Percentiles rank a stretch among this genome's conserved stretches.
phyloP scores from a whole-genome alignment of 1,140 invertebrate species.

The Atopsyche davidsoni region DNA sequence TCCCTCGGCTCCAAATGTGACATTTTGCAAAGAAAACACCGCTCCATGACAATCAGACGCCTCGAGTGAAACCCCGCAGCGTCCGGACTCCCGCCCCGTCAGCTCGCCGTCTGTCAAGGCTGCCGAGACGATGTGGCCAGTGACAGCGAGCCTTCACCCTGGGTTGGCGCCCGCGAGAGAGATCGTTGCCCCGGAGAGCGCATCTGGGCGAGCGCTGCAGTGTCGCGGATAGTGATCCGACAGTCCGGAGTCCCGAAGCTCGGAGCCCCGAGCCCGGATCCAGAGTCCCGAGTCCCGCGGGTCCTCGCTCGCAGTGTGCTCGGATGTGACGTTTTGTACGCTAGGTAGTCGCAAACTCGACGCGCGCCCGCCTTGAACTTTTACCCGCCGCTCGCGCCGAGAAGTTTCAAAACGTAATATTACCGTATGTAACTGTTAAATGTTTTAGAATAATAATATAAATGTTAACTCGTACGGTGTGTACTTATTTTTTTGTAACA shows the following conservation, averaged over 20 bases:
- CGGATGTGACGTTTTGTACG: no score
- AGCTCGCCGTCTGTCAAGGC: background rate
- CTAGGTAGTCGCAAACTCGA: no score
- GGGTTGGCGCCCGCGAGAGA: conserved; percentile 12
- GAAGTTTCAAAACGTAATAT: background rate
- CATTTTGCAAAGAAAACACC: conserved; percentile 14
- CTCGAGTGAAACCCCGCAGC: conserved; percentile 10
- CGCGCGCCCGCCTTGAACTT: no score
- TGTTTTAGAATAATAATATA: conserved; percentile 14
- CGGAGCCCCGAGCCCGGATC: no score
- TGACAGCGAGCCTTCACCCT: conserved; percentile 17
- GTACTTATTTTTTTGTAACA: conserved; percentile 24
- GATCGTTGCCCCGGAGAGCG: conserved; percentile 18
- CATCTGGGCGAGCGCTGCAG: conserved; percentile 2
- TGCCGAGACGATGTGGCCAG: conserved; percentile 9
- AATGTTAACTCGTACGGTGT: conserved; percentile 17
- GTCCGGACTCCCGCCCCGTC: background rate
- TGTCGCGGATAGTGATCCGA: no score
- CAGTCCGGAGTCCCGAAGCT: no score
- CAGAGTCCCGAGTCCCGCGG: no score
- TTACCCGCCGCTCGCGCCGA: background rate
- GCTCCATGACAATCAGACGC: conserved; percentile 4
- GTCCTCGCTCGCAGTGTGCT: no score
- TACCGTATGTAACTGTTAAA: conserved; percentile 13
- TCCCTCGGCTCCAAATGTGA: conserved; percentile 15